Conservation (phyloP, 2,113 vertebrate genomes). For the Mellivora capensis region DNA sequence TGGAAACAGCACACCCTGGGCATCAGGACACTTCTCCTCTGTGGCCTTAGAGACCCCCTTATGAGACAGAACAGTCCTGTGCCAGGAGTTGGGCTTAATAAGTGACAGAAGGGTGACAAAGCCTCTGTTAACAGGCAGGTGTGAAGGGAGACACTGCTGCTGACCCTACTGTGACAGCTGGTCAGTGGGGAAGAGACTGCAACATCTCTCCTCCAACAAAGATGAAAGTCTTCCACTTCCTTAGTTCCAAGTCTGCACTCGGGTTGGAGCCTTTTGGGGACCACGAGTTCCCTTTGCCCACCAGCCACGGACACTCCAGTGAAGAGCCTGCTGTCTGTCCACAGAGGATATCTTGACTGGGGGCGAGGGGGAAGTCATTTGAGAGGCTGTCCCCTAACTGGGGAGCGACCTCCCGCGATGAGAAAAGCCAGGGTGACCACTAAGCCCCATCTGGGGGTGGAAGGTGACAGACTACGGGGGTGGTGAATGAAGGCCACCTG, state of each 20-base stretch:
- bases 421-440: not conserved
- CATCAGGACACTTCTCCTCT: conserved; percentile 45
- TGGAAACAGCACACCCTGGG: not conserved
- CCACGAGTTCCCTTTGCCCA: not conserved
- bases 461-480: not conserved
- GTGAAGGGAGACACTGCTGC: not conserved
- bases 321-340: not conserved
- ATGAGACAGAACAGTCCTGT: not conserved
- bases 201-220: not conserved
- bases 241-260: not conserved
- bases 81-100: not conserved
- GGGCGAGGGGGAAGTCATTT: not conserved
- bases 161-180: not conserved
- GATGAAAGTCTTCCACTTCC: not conserved
- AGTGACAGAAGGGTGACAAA: not conserved
- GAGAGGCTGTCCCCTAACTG: not conserved
- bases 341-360: not conserved
- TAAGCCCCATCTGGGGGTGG: not conserved
- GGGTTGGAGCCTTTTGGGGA: not conserved
- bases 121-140: not conserved
- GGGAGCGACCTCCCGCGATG: not conserved
- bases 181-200: not conserved
- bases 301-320: not conserved
- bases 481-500: not conserved
- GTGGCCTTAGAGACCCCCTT: not conserved